phyloP scores from a whole-genome alignment of 2,888 invertebrate species.

The Anorthoa munda region DNA sequence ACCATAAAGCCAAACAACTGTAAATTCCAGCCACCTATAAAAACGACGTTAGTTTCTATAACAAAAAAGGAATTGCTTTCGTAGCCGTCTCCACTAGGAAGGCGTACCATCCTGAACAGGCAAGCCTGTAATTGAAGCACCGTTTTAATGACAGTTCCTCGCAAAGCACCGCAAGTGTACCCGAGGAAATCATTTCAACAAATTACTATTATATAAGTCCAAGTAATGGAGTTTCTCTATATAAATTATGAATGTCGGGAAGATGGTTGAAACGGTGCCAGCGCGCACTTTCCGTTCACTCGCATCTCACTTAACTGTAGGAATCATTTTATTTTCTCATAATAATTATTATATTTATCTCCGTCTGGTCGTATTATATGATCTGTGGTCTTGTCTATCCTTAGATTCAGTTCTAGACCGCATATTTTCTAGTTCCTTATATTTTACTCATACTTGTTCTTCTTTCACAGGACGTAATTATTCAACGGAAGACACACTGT shows the following conservation, averaged over 20 bases:
- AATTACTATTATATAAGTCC: conserved; percentile 83
- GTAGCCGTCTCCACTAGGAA: conserved; percentile 70
- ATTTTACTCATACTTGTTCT: conserved; percentile 31
- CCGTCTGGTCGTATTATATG: too few relatives aligned
- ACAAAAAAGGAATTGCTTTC: conserved; percentile 62
- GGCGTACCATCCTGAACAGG: conserved; percentile 74
- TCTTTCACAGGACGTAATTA: conserved; percentile 83
- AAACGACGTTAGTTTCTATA: conserved; percentile 50
- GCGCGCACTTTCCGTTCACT: conserved; percentile 51
- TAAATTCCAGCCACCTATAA: conserved; percentile 50
- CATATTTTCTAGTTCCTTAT: conserved; percentile 20
- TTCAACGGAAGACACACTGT: conserved; percentile 83
- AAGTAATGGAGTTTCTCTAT: conserved; percentile 71
- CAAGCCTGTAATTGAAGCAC: conserved; percentile 82
- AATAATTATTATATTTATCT: conserved; percentile 35
- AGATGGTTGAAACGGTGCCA: conserved; percentile 51
- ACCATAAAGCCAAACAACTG: conserved; percentile 9
- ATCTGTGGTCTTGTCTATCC: too few relatives aligned
- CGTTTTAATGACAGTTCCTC: conserved; percentile 88
- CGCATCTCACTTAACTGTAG: conserved; percentile 54
- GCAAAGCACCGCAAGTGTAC: conserved; percentile 78
- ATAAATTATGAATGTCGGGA: conserved; percentile 63
- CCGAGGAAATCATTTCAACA: conserved; percentile 81
- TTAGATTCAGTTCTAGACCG: conserved; percentile 9
- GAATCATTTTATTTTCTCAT: conserved; percentile 49